phyloP scores from a whole-genome alignment of 2,888 invertebrate species.

The Caenorhabditis auriculariae region DNA sequence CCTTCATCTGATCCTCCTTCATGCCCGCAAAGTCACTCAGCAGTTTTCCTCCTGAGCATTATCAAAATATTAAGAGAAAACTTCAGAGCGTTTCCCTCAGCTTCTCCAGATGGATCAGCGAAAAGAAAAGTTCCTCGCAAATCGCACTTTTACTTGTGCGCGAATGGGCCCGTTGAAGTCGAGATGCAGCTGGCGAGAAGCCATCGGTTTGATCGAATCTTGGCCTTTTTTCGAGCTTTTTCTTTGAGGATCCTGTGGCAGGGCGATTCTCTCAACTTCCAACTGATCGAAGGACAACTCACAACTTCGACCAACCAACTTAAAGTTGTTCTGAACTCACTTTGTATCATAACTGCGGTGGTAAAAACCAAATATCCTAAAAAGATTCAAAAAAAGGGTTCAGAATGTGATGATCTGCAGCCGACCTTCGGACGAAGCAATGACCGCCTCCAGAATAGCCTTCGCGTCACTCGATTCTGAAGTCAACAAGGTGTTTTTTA shows the following conservation, averaged over 20 bases:
- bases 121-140: slow-evolving; percentile 16
- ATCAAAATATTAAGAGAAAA: no score
- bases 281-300: slow-evolving; percentile 11
- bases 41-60: no score
- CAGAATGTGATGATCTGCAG: slow-evolving; percentile 5
- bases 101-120: neutral
- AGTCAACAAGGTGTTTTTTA: slow-evolving; percentile 16
- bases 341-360: slow-evolving; percentile 26
- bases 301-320: slow-evolving; percentile 16
- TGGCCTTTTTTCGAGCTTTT: neutral
- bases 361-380: slow-evolving; percentile 7
- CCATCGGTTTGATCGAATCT: slow-evolving; percentile 25
- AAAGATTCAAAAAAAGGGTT: neutral
- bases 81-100: slow-evolving; percentile 1
- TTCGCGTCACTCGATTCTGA: slow-evolving; percentile 2
- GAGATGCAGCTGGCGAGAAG: slow-evolving; percentile 32
- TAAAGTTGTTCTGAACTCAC: slow-evolving; percentile 22
- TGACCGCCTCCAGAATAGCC: slow-evolving; percentile 7
- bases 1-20: slow-evolving; percentile 29
- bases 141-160: slow-evolving; percentile 10
- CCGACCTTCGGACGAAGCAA: slow-evolving; percentile 4
- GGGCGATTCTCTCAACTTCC: slow-evolving; percentile 16
- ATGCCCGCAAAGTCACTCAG: slow-evolving; percentile 11
- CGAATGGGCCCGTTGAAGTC: slow-evolving; percentile 20
- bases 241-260: slow-evolving; percentile 32